A percentile compares a stretch with the other conserved stretches of the same genome.
Conservation (phyloP, 1,140 invertebrate species). For the Hylyphantes graminicola region DNA sequence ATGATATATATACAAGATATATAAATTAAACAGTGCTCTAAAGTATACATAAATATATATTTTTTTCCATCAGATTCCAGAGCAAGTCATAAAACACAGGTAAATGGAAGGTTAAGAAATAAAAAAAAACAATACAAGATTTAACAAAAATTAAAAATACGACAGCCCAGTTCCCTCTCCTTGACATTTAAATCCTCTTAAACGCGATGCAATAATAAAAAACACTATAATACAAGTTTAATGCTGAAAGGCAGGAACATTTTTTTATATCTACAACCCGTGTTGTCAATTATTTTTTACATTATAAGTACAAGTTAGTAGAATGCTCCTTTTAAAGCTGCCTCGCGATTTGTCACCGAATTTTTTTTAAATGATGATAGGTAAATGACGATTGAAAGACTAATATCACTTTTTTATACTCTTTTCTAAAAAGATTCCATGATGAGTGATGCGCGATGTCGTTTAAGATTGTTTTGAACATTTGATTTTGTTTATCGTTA, state of each 20-base stretch:
- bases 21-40: conserved; percentile 23
- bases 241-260: conserved; percentile 55
- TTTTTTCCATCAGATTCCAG: neutral
- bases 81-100: neutral
- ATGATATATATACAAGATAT: conserved; percentile 51
- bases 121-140: conserved; percentile 19
- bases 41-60: conserved; percentile 7
- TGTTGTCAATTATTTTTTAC: conserved; percentile 50
- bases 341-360: conserved; percentile 26
- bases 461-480: conserved; percentile 28
- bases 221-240: conserved; percentile 57
- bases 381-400: conserved; percentile 57
- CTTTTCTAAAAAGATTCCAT: conserved; percentile 24
- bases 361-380: conserved; percentile 46
- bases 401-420: conserved; percentile 59
- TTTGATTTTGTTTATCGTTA: conserved; percentile 9
- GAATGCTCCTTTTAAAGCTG: conserved; percentile 33
- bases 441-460: conserved; percentile 39
- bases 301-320: conserved; percentile 57
- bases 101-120: neutral
- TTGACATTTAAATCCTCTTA: conserved; percentile 44
- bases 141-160: conserved; percentile 15
- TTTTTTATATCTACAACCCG: conserved; percentile 44
- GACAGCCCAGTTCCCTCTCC: conserved; percentile 38
- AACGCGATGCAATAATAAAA: conserved; percentile 54